A percentile compares a stretch with the other conserved stretches of the same genome.
Evolutionary conservation across 2,797 vertebrate genomes (phyloP).

Genomic region (Synaphobranchus kaupii): DNA sequence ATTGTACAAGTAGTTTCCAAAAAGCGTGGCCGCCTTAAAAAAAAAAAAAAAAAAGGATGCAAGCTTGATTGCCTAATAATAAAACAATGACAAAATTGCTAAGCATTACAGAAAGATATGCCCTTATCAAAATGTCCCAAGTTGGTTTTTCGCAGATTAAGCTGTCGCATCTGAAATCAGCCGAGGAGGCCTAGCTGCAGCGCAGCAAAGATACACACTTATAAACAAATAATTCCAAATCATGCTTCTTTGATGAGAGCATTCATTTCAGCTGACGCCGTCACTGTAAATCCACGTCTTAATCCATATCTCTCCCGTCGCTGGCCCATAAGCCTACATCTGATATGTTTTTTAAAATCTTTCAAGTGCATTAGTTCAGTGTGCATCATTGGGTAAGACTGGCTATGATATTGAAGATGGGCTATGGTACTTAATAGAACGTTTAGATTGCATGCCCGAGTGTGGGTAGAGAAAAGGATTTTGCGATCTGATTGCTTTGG

Average conservation of each 20-base stretch:
- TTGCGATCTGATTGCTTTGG: constrained; percentile 4
- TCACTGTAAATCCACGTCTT: constrained; percentile 8
- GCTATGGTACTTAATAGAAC: neutral
- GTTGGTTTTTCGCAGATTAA: neutral
- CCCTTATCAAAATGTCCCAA: neutral
- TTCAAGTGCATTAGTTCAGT: constrained; percentile 5
- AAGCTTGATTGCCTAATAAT: neutral
- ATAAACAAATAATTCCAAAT: constrained; percentile 9
- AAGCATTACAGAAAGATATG: neutral
- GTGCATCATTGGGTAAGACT: neutral
- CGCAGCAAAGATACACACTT: neutral
- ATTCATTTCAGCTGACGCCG: neutral
- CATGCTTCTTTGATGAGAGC: neutral
- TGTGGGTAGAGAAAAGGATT: neutral
- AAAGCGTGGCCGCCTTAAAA: neutral
- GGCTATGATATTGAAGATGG: neutral
- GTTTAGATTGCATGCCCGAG: neutral
- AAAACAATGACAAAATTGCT: neutral
- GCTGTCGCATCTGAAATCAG: neutral
- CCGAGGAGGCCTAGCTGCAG: neutral
- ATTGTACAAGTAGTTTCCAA: neutral
- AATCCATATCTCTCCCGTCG: neutral
- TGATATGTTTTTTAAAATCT: constrained; percentile 17
- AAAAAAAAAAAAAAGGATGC: neutral
- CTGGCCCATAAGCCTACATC: neutral